Percentiles rank a stretch among this genome's conserved stretches.
phyloP scores from a whole-genome alignment of 2,888 invertebrate species.

The Drosophila neonasuta region DNA sequence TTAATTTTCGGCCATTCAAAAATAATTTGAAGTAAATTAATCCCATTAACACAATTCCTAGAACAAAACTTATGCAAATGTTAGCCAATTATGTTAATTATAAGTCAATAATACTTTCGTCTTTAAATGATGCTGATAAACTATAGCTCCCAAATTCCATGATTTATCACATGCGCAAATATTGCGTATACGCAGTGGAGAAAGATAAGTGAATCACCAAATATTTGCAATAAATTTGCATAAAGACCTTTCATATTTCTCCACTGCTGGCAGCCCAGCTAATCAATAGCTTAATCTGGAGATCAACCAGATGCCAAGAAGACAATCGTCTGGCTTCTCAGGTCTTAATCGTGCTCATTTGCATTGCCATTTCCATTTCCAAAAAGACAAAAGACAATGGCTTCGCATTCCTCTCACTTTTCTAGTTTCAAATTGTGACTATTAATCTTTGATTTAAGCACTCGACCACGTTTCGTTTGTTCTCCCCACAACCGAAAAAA shows the following conservation, averaged over 20 bases:
- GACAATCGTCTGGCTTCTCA: neutral
- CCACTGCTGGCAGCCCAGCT: neutral
- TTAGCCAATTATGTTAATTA: neutral
- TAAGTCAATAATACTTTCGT: neutral
- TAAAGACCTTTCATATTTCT: constrained; percentile 21
- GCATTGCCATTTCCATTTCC: constrained; percentile 12
- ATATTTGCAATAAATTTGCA: constrained; percentile 10
- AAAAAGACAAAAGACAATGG: constrained; percentile 16
- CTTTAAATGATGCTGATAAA: neutral
- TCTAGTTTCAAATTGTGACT: constrained; percentile 24
- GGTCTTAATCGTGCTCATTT: constrained; percentile 27
- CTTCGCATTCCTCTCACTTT: constrained; percentile 49
- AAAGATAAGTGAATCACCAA: constrained; percentile 1
- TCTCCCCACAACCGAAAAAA: constrained; percentile 35
- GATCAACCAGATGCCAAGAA: neutral
- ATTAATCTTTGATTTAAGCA: constrained; percentile 48
- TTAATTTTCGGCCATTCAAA: neutral
- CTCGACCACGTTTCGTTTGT: neutral
- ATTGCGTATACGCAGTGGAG: neutral
- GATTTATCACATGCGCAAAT: neutral
- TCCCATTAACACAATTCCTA: neutral
- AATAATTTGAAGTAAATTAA: neutral
- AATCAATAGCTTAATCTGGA: constrained; percentile 8
- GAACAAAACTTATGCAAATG: neutral
- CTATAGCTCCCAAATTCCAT: neutral